Percentiles rank a stretch among this genome's conserved stretches.
phyloP scores from a whole-genome alignment of 2,888 invertebrate species.

The Cephus pygmeus region DNA sequence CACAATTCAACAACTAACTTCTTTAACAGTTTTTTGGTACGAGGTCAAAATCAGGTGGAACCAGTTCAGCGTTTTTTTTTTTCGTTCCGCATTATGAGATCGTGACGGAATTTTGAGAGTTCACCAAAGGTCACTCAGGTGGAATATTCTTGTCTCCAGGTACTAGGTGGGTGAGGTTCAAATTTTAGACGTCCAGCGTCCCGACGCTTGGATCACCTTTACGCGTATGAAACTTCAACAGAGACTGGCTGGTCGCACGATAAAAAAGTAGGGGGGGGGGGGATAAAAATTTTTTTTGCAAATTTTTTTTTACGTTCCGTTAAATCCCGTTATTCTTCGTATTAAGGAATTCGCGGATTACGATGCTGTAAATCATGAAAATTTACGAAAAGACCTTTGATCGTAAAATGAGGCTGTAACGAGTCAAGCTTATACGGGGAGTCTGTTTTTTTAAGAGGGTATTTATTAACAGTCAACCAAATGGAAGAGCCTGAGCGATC shows the following conservation, averaged over 20 bases:
- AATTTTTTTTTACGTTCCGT: not conserved
- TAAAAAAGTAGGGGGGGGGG: no score
- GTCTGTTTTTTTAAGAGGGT: not conserved
- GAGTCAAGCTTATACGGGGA: constrained; percentile 6
- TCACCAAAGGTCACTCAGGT: not conserved
- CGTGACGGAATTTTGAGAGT: not conserved
- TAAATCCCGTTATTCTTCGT: not conserved
- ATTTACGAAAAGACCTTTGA: constrained; percentile 20
- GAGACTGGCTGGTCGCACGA: not conserved
- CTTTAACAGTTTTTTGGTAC: not conserved
- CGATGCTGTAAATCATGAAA: constrained; percentile 7
- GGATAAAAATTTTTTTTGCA: no score
- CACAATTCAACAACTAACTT: not conserved
- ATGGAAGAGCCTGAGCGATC: not conserved
- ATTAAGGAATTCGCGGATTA: not conserved
- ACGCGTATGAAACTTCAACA: not conserved
- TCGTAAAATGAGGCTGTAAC: constrained; percentile 25
- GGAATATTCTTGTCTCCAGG: not conserved
- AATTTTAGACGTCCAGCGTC: not conserved
- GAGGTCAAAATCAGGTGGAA: not conserved
- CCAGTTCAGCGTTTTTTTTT: not conserved
- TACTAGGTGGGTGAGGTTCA: not conserved
- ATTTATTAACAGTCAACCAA: not conserved
- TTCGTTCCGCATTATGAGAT: not conserved
- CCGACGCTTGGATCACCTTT: not conserved